Conservation (phyloP, 2,888 invertebrate species). For the Cartodere bifasciata region DNA sequence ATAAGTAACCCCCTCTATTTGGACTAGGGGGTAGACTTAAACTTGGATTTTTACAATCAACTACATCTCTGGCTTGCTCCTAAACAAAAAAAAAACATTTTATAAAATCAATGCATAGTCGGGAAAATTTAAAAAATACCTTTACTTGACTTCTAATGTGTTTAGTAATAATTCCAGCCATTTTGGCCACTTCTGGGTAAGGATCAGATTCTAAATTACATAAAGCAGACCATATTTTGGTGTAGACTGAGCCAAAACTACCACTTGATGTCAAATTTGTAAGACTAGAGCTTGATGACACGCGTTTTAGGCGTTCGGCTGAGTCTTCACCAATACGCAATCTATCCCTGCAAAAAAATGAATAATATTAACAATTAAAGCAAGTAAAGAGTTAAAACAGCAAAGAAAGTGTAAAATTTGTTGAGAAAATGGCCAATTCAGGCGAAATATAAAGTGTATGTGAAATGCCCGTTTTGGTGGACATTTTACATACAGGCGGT, state of each 20-base stretch:
- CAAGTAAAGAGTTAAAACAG: background rate
- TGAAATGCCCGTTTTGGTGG: no score
- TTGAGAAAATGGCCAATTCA: no score
- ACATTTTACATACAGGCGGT: no score
- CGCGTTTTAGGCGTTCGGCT: constrained; percentile 42
- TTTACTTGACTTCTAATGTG: constrained; percentile 57
- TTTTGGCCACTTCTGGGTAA: constrained; percentile 64
- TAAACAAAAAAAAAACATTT: constrained; percentile 26
- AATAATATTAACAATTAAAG: no score
- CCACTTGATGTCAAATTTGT: constrained; percentile 44
- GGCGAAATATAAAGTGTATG: no score
- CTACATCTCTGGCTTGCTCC: constrained; percentile 20
- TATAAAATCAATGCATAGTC: background rate
- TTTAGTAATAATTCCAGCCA: constrained; percentile 67
- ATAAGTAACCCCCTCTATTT: constrained; percentile 38
- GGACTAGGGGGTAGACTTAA: constrained; percentile 47
- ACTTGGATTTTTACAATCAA: constrained; percentile 34
- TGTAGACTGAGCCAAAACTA: constrained; percentile 65
- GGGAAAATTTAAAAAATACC: constrained; percentile 30
- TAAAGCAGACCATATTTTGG: constrained; percentile 79
- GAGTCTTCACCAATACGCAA: constrained; percentile 14
- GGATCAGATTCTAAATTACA: constrained; percentile 74
- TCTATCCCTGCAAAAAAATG: constrained; percentile 12
- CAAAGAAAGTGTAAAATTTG: background rate
- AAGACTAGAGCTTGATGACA: constrained; percentile 58